A percentile compares a stretch with the other conserved stretches of the same genome.
These are phyloP conservation scores for Sardina pilchardus DNA, from an alignment of 2,113 vertebrate species.

Conservation along the genomic window DNA sequence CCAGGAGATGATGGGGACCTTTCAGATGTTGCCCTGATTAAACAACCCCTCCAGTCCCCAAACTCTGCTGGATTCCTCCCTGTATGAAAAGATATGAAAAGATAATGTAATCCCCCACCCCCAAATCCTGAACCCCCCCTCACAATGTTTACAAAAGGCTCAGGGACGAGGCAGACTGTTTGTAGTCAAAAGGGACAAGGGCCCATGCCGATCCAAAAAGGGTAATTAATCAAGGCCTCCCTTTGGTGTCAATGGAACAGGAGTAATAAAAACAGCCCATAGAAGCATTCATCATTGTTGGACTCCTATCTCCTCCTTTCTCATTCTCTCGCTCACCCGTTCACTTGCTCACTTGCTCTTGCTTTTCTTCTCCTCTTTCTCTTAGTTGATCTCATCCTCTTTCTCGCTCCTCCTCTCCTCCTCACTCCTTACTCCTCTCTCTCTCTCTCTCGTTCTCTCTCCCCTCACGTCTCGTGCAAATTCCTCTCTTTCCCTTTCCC, in stretches of 20 bases:
- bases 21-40: not conserved
- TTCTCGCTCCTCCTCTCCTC: not conserved
- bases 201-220: conserved; percentile 44
- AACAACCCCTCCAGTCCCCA: not conserved
- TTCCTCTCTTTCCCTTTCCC: not conserved
- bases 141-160: conserved; percentile 31
- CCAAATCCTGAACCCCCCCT: not conserved
- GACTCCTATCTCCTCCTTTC: not conserved
- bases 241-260: conserved; percentile 28
- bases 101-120: conserved; percentile 11
- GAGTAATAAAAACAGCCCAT: not conserved
- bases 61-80: not conserved
- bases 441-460: not conserved
- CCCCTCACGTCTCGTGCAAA: not conserved
- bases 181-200: conserved; percentile 34
- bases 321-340: not conserved
- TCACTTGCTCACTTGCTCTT: not conserved
- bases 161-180: conserved; percentile 35
- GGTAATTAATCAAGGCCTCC: conserved; percentile 51
- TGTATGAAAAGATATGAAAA: not conserved
- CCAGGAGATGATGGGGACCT: not conserved
- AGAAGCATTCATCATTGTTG: conserved; percentile 44
- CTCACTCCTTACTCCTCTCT: not conserved
- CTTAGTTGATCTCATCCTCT: not conserved
- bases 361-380: conserved; percentile 16